Percentiles rank a stretch among this genome's conserved stretches.
phyloP scores from a whole-genome alignment of 2,113 vertebrate species.

The Myiozetetes cayanensis region DNA sequence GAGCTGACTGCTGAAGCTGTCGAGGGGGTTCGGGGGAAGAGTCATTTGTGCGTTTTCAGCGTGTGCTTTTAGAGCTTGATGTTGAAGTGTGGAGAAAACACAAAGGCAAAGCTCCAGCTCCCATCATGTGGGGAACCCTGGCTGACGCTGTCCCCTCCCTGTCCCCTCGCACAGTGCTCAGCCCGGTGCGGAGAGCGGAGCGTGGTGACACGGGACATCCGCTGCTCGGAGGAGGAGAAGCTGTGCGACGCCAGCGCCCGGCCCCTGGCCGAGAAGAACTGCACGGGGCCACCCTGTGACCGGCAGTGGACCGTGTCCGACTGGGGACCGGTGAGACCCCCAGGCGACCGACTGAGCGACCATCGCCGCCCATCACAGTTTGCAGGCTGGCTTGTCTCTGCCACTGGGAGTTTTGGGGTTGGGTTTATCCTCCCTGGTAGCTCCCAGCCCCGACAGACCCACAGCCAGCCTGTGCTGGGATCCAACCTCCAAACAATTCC shows the following conservation, averaged over 20 bases:
- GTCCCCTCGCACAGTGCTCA: slow-evolving; percentile 76
- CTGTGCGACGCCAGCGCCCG: slow-evolving; percentile 82
- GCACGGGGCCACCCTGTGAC: slow-evolving; percentile 90
- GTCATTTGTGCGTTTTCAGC: rapidly evolving
- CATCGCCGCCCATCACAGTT: rapidly evolving
- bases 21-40: background rate
- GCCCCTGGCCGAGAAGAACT: slow-evolving; percentile 85
- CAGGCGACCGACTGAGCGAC: rapidly evolving
- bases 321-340: slow-evolving; percentile 90
- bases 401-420: background rate
- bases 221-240: slow-evolving; percentile 89
- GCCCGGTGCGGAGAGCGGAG: slow-evolving; percentile 87
- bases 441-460: rapidly evolving
- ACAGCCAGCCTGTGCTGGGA: background rate
- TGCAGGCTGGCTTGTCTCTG: background rate
- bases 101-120: background rate
- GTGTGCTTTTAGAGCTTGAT: background rate
- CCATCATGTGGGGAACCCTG: rapidly evolving
- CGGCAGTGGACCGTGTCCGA: slow-evolving; percentile 94
- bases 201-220: slow-evolving; percentile 88
- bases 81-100: background rate
- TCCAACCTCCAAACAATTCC: background rate
- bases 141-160: background rate
- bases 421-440: background rate
- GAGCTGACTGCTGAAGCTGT: background rate